A percentile compares a stretch with the other conserved stretches of the same genome.
phyloP scores from a whole-genome alignment of 1,140 invertebrate genomes.

The Dolichoris vasculosae region DNA sequence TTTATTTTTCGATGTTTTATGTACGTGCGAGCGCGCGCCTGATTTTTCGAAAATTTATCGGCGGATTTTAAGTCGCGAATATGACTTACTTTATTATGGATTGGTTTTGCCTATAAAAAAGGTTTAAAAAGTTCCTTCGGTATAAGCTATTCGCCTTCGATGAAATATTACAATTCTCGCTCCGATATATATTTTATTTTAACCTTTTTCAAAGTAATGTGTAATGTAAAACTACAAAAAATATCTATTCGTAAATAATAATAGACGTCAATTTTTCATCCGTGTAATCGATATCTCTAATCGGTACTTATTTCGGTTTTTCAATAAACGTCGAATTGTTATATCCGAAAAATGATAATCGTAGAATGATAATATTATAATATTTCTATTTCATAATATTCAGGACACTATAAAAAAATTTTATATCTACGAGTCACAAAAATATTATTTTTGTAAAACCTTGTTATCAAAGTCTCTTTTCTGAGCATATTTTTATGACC shows the following conservation, averaged over 20 bases:
- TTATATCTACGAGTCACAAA: neutral
- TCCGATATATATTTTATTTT: conserved; percentile 16
- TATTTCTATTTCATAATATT: neutral
- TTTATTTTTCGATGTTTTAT: neutral
- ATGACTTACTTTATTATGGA: conserved; percentile 25
- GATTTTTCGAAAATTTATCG: conserved; percentile 24
- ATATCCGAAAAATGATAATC: neutral
- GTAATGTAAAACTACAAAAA: neutral
- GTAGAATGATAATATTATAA: neutral
- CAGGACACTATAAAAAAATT: neutral
- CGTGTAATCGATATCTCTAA: neutral
- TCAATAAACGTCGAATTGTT: neutral
- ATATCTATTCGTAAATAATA: neutral
- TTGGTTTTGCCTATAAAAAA: conserved; percentile 1
- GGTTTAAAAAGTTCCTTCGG: neutral
- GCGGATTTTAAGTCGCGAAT: conserved; percentile 17
- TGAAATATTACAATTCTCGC: conserved; percentile 17
- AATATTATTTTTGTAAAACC: neutral
- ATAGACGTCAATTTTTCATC: neutral
- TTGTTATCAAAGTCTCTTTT: neutral
- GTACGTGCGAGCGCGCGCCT: neutral
- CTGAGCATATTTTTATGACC: neutral
- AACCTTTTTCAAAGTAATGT: neutral
- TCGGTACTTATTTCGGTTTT: neutral
- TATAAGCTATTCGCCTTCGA: neutral